A percentile compares a stretch with the other conserved stretches of the same genome.
These are phyloP conservation scores for Scytalopus superciliaris DNA, from an alignment of 2,113 vertebrate species.

Conservation along the genomic window DNA sequence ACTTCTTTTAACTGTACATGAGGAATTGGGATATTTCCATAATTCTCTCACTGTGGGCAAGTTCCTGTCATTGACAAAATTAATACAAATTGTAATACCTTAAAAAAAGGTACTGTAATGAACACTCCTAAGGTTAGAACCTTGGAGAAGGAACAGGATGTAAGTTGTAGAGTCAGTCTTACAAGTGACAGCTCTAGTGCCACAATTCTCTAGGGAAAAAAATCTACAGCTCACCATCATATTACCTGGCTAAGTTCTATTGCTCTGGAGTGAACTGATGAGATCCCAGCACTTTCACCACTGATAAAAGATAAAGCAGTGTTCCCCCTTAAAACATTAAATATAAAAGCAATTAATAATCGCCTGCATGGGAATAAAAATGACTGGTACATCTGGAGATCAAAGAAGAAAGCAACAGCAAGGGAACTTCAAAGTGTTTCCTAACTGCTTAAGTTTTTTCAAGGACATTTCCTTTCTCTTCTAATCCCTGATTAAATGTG, in stretches of 20 bases:
- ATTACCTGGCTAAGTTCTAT: neutral
- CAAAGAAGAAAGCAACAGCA: conserved; percentile 42
- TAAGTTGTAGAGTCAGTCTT: neutral
- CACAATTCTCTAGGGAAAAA: neutral
- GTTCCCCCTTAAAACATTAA: neutral
- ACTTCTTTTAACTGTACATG: neutral
- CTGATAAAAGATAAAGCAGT: neutral
- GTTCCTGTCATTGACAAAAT: neutral
- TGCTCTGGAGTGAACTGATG: neutral
- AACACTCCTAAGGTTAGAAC: neutral
- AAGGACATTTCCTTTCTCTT: conserved; percentile 31
- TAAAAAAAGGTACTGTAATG: neutral
- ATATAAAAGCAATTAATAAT: conserved; percentile 12
- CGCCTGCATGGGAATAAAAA: neutral
- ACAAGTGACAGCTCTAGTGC: neutral
- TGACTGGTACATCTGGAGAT: conserved; percentile 4
- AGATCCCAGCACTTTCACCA: neutral
- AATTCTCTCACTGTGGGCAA: neutral
- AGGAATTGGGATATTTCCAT: neutral
- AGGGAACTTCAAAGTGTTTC: conserved; percentile 39
- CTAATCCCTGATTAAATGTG: neutral
- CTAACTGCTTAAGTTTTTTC: conserved; percentile 17
- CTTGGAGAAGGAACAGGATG: neutral
- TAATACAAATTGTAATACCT: neutral
- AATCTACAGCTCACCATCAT: neutral